Evolutionary conservation across 2,797 vertebrate species (phyloP), one percentile per base, ranked within the genome.

Genomic region (Etheostoma nigrum): DNA sequence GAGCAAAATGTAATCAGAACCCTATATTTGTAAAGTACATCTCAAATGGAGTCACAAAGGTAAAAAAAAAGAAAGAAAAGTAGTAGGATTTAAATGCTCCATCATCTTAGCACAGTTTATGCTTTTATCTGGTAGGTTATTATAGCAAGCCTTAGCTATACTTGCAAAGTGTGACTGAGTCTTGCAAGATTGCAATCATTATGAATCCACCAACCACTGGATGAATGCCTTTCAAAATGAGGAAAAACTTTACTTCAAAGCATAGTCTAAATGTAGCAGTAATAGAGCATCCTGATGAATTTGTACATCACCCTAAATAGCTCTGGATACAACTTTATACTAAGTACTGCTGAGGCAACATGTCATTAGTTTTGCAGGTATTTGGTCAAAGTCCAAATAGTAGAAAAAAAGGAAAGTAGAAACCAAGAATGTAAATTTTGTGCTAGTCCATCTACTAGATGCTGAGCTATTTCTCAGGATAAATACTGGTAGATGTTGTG

Each of bases 181-280:
- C 13, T 40, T 18, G 27, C 48, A 54, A 21, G 14, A 72, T 51
- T 64, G 10, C 33, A 44, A n/a, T 74, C 21, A 21, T 72, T 27
- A 55, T 18, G 4, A 64, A 68, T 30, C 9, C 33, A 14, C 14
- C 23, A 64, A 70, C 27, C 16, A 27, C 51, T 55, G 51, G 23
- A 55, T n/a, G 16, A 14, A 62, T 48, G 21, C 42, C 53, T 8
- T 27, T 27, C 15, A 18, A 25, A 47, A 51, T 21, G 36, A 4
- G 5, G 16, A 60, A 45, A 16, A 13, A 11, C 30, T 15, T 6
- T 10, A 33, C 52, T 14, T 27, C 33, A 18, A 44, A 27, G 48
- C 36, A 19, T 40, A 21, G n/a, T 40, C 48, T 51, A 51, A 64
- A 33, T 49, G 25, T 19, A 14, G 18, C 7, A 27, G 51, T 18